Base-by-base conservation (phyloP, 2,113 vertebrate genomes). In the Osmerus eperlanus region DNA sequence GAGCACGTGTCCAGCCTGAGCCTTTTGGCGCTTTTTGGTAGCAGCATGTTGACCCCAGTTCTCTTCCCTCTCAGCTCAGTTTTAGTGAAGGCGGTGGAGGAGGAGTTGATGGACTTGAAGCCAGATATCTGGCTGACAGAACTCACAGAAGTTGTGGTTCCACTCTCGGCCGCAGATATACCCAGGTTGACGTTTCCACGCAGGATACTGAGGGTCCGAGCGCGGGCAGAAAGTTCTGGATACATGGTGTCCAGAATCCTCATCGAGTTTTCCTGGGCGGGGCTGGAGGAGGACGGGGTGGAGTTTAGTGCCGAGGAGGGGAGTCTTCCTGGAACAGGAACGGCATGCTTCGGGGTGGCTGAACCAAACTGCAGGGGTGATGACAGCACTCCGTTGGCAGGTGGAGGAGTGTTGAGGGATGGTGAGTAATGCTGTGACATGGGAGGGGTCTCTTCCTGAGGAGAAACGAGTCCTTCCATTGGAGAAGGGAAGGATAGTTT, bases 331-430 rank as follows among this genome's bases (percentile, higher is more conserved):
- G 97, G 97, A 47, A 99, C 97, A 0, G 96, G 96, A 36, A 98
- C 91, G 0, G 97, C 97, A 0, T 99, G 97, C 79, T 99, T 98
- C n/a, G 97, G 97, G 16, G 97, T 99, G 3, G 93, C 93, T 6
- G 96, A 94, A 72, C 96, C 96, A 36, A 99, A 99, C 79, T 96
- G 97, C 76, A 99, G 83, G 3, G 97, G 97, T 0, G 96, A 99
- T 0, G 95, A 94, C 14, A 88, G 91, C 76, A 92, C 93, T 67
- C 83, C 78, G 11, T 91, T 87, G 12, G 87, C 88, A 0, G 89
- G 91, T 0, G 93, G 91, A 0, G 93, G 87, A 36, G 94, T 92
- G 18, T 90, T 84, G 13, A 81, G 54, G 62, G 85, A 83, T 0
- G 91, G 86, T 25, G 94, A 93, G 55, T 82, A 86, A 51, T 52